Conservation (phyloP, 2,113 vertebrate genomes). For the Xenopus borealis region DNA sequence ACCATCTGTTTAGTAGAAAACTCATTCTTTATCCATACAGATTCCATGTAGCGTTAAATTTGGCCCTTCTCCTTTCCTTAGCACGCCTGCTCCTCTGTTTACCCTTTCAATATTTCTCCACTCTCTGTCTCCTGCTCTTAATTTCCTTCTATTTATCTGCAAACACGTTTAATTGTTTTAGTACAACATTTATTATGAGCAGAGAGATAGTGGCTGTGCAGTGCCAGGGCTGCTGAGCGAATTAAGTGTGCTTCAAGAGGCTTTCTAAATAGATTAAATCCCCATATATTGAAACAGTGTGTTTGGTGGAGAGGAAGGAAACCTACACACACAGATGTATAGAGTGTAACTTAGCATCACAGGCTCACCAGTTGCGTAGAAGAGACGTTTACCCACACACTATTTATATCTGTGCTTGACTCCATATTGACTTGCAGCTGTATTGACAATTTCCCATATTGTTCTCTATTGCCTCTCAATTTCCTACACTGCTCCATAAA, state of each 20-base stretch:
- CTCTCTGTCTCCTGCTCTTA: constrained; percentile 47
- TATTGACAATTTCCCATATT: not conserved
- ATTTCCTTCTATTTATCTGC: constrained; percentile 58
- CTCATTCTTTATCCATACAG: constrained; percentile 57
- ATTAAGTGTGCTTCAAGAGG: constrained; percentile 66
- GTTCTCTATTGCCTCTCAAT: too few relatives aligned
- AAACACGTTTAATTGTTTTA: constrained; percentile 67
- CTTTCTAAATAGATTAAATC: constrained; percentile 59
- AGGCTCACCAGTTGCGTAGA: not conserved
- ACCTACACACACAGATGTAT: constrained; percentile 49
- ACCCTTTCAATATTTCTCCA: constrained; percentile 51
- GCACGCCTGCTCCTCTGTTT: constrained; percentile 54
- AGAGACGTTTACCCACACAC: not conserved
- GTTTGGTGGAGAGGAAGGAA: constrained; percentile 11
- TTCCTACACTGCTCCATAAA: too few relatives aligned
- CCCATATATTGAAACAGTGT: constrained; percentile 44
- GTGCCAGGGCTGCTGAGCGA: constrained; percentile 50
- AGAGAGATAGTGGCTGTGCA: constrained; percentile 49
- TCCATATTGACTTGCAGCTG: constrained; percentile 58
- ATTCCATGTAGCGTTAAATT: constrained; percentile 53
- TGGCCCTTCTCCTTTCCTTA: constrained; percentile 54
- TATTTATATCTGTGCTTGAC: constrained; percentile 57
- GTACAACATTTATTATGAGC: constrained; percentile 60
- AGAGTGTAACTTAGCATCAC: not conserved
- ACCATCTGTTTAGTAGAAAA: constrained; percentile 59